Conservation (phyloP, 2,888 invertebrate genomes). For the Drosophila paranaensis region DNA sequence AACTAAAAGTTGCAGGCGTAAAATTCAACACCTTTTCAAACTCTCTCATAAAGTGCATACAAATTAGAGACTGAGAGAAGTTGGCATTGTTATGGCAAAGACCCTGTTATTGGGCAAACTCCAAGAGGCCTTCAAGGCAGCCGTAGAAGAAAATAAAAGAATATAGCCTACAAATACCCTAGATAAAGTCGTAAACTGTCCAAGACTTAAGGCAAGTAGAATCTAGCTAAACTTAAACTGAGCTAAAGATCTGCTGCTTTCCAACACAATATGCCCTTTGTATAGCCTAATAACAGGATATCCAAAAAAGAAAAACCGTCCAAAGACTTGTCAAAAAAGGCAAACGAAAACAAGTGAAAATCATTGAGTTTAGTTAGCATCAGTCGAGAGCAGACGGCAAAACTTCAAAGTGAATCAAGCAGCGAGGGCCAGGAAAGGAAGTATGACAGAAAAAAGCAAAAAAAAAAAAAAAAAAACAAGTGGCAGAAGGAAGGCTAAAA, state of each 20-base stretch:
- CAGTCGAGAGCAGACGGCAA: conserved; percentile 39
- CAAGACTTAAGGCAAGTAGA: neutral
- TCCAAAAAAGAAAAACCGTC: conserved; percentile 32
- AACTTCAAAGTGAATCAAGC: conserved; percentile 76
- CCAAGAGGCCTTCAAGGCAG: conserved; percentile 46
- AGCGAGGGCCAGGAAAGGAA: conserved; percentile 20
- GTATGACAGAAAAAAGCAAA: conserved; percentile 6
- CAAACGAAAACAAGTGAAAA: conserved; percentile 38
- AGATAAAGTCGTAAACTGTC: neutral
- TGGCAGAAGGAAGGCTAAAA: conserved; percentile 60
- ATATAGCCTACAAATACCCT: neutral
- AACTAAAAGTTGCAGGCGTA: conserved; percentile 42
- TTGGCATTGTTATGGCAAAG: conserved; percentile 31
- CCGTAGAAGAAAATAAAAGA: conserved; percentile 20
- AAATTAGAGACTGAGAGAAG: conserved; percentile 45
- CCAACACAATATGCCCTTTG: conserved; percentile 2
- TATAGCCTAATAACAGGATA: conserved; percentile 17
- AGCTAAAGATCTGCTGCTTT: too few relatives aligned
- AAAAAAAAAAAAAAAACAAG: conserved; percentile 27
- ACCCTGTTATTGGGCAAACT: conserved; percentile 49
- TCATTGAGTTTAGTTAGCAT: conserved; percentile 51
- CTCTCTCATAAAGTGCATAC: conserved; percentile 50
- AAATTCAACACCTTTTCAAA: conserved; percentile 68
- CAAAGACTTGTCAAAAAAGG: conserved; percentile 21
- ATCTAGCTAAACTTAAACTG: too few relatives aligned